Conservation (phyloP, 2,113 vertebrate species). For the Bos indicus region DNA sequence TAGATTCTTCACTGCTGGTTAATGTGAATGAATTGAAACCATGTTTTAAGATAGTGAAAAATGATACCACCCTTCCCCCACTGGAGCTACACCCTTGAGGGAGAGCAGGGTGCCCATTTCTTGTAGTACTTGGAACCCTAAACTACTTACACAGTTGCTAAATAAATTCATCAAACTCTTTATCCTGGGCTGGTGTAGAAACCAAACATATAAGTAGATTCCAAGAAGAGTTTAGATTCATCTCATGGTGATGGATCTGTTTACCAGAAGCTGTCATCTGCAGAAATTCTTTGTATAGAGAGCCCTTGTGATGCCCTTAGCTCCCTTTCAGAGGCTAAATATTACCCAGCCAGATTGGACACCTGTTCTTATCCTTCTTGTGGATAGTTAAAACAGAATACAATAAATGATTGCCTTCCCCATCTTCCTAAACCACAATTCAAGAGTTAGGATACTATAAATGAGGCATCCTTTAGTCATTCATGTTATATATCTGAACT, state of each 20-base stretch:
- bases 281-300: background rate
- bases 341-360: background rate
- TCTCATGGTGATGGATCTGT: background rate
- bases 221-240: background rate
- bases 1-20: background rate
- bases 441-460: background rate
- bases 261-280: background rate
- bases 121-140: background rate
- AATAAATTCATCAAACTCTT: background rate
- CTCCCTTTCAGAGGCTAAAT: background rate
- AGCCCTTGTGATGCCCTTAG: background rate
- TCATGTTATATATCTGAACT: background rate
- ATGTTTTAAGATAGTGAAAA: background rate
- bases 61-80: background rate
- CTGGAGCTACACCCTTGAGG: background rate
- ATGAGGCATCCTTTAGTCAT: background rate
- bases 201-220: background rate
- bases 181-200: background rate
- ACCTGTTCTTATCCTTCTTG: background rate
- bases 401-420: background rate
- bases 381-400: constrained; percentile 1
- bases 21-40: constrained; percentile 25
- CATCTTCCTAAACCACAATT: background rate
- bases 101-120: background rate
- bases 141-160: background rate